These are phyloP conservation scores for Caracal caracal DNA, from an alignment of 2,113 vertebrate genomes.

Conservation along the genomic window DNA sequence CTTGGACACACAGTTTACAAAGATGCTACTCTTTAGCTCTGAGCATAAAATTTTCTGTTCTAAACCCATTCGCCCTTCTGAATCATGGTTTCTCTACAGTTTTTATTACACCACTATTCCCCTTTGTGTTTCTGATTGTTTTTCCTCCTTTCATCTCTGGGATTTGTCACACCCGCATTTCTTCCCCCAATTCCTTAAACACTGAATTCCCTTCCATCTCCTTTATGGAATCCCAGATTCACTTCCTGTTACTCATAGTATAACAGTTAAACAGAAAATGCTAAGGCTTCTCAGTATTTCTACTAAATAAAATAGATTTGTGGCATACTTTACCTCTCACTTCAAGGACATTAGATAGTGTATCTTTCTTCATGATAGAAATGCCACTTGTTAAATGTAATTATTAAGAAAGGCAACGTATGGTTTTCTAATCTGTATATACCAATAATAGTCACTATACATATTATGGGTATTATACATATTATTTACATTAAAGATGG, in stretches of 20 bases:
- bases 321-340: neutral
- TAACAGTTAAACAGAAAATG: neutral
- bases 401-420: constrained; percentile 22
- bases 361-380: constrained; percentile 7
- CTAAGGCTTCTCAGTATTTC: neutral
- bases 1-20: neutral
- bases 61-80: neutral
- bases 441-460: neutral
- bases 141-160: neutral
- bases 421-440: neutral
- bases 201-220: neutral
- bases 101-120: neutral
- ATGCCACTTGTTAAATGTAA: neutral
- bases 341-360: neutral
- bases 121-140: neutral
- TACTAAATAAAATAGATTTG: neutral
- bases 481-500: neutral
- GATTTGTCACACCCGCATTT: neutral
- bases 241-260: neutral
- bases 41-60: neutral
- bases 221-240: neutral
- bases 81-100: neutral
- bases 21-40: neutral
- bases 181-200: neutral
- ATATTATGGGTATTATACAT: neutral